Conservation (phyloP, 2,797 vertebrate genomes). For the Arremon brunneinucha region DNA sequence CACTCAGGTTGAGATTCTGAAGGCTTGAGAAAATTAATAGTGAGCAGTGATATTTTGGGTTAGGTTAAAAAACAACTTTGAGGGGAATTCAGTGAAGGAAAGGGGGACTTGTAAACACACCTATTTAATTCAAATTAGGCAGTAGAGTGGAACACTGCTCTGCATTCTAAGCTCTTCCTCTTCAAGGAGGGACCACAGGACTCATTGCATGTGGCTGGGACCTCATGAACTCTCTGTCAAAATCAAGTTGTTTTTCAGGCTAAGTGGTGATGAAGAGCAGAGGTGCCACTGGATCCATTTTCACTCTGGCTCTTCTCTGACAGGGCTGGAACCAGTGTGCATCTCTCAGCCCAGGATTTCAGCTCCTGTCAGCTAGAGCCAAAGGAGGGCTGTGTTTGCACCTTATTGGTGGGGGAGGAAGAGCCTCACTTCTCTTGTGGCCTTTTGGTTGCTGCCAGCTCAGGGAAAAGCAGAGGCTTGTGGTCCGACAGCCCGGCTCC, state of each 20-base stretch:
- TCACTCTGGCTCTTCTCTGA: background rate
- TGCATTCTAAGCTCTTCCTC: background rate
- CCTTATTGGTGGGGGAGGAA: background rate
- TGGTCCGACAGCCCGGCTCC: background rate
- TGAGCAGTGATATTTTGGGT: background rate
- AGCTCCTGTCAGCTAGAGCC: background rate
- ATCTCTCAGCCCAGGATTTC: background rate
- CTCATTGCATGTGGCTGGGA: fast-evolving
- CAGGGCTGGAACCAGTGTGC: background rate
- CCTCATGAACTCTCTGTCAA: background rate
- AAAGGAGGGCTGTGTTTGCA: background rate
- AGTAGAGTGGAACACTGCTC: background rate
- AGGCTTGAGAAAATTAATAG: background rate
- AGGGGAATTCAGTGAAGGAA: background rate
- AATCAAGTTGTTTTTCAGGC: background rate
- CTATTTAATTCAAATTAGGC: background rate
- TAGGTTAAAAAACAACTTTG: background rate
- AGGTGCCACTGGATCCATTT: background rate
- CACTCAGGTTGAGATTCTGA: background rate
- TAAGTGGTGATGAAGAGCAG: background rate
- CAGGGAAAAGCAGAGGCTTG: background rate
- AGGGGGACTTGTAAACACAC: background rate
- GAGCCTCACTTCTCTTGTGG: background rate
- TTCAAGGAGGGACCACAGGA: background rate
- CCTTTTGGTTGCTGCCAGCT: background rate